Conservation (phyloP, 2,113 vertebrate genomes). For the Myocastor coypus region DNA sequence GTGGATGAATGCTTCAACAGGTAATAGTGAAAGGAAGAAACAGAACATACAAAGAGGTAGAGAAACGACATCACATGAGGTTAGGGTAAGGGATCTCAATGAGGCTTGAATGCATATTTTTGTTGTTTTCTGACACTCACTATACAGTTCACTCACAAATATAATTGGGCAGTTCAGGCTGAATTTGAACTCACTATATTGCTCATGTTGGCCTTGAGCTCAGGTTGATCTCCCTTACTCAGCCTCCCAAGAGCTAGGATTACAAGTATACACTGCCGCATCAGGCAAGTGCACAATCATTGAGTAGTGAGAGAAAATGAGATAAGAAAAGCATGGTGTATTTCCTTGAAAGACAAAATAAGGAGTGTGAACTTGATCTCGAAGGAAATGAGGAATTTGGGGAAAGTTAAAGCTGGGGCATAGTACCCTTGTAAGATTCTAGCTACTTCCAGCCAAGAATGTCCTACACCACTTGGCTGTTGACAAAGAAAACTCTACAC, state of each 20-base stretch:
- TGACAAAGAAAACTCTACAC: conserved; percentile 30
- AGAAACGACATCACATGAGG: neutral
- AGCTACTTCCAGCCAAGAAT: neutral
- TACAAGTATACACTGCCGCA: neutral
- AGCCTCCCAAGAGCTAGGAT: neutral
- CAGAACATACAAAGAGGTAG: neutral
- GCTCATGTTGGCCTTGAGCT: neutral
- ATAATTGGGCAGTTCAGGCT: neutral
- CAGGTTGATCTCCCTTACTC: neutral
- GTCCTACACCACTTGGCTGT: neutral
- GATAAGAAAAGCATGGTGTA: conserved; percentile 19
- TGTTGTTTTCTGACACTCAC: neutral
- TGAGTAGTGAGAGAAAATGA: neutral
- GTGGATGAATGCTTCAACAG: conserved; percentile 40
- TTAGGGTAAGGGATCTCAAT: neutral
- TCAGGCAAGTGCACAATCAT: neutral
- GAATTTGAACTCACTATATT: neutral
- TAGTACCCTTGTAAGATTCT: neutral
- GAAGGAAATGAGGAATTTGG: neutral
- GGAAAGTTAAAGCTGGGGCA: neutral
- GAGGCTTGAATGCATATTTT: neutral
- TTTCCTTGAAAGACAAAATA: conserved; percentile 44
- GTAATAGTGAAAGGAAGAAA: conserved; percentile 1
- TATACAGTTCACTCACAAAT: neutral
- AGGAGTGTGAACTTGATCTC: neutral